phyloP scores from a whole-genome alignment of 2,888 invertebrate species.

The Scaptomyza flava region DNA sequence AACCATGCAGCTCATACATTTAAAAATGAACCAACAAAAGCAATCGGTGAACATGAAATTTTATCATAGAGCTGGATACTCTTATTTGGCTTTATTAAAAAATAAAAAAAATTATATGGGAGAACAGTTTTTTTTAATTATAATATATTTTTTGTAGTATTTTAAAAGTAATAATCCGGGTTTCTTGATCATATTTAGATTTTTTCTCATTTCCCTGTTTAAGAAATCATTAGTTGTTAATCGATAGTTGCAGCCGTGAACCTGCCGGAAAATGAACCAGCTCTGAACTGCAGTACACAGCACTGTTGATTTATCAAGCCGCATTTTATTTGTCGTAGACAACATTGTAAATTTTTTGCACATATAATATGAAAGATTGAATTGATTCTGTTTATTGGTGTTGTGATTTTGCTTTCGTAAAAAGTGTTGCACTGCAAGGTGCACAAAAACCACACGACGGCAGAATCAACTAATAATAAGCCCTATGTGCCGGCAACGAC shows the following conservation, averaged over 20 bases:
- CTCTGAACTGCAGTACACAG: constrained; percentile 13
- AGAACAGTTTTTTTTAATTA: too few species aligned
- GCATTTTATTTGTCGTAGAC: constrained; percentile 49
- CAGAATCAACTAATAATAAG: not conserved
- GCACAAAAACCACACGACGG: not conserved
- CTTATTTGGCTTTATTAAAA: too few species aligned
- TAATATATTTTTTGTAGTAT: too few species aligned
- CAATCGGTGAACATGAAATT: constrained; percentile 5
- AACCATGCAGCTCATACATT: not conserved
- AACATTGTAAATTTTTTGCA: constrained; percentile 17
- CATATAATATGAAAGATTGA: constrained; percentile 27
- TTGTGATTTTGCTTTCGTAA: constrained; percentile 2
- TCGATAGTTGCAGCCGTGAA: not conserved
- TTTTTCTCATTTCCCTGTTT: not conserved
- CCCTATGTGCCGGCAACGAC: constrained; percentile 29
- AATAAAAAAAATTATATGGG: too few species aligned
- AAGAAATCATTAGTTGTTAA: not conserved
- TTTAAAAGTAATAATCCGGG: too few species aligned
- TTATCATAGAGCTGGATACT: not conserved
- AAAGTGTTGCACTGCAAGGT: constrained; percentile 5
- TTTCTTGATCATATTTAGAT: not conserved
- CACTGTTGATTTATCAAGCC: constrained; percentile 41
- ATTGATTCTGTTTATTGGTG: not conserved
- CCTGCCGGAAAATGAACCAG: constrained; percentile 22
- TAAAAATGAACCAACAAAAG: not conserved